Conservation (phyloP, 64 coral and sea anemone species). For the Catalaphyllia jardinei region DNA sequence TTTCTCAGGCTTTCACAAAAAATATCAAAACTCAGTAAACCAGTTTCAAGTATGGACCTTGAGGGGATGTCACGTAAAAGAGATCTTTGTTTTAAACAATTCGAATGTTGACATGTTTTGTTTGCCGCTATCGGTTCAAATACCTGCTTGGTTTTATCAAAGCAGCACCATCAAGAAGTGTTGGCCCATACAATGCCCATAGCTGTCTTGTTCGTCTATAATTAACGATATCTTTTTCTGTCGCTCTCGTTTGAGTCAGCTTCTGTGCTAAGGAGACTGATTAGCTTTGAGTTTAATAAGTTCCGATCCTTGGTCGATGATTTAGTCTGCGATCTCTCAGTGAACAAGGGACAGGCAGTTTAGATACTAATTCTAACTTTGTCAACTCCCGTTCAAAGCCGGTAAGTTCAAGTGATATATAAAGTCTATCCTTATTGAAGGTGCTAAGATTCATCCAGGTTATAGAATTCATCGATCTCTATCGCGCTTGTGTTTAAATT, state of each 20-base stretch:
- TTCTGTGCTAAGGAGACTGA: neutral
- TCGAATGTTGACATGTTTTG: conserved; percentile 22
- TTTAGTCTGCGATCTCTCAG: neutral
- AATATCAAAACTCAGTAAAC: neutral
- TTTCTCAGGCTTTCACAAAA: too few species aligned
- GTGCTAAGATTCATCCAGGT: neutral
- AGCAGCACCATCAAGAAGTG: conserved; percentile 10
- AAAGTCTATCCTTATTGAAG: neutral
- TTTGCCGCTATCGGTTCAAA: conserved; percentile 27
- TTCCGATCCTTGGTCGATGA: neutral
- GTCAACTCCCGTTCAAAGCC: neutral
- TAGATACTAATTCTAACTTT: neutral
- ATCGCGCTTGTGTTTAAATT: neutral
- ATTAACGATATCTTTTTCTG: conserved; percentile 1
- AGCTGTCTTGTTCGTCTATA: conserved; percentile 5
- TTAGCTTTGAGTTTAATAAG: neutral
- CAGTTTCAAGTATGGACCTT: neutral
- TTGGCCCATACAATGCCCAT: conserved; percentile 8
- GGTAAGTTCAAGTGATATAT: neutral
- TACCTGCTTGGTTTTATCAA: conserved; percentile 35
- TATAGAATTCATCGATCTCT: neutral
- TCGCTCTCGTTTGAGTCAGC: neutral
- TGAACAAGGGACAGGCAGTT: neutral
- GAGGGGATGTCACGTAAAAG: neutral
- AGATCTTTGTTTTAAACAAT: neutral